phyloP scores from a whole-genome alignment of 2,113 vertebrate genomes.

The Chrysochloris asiatica region DNA sequence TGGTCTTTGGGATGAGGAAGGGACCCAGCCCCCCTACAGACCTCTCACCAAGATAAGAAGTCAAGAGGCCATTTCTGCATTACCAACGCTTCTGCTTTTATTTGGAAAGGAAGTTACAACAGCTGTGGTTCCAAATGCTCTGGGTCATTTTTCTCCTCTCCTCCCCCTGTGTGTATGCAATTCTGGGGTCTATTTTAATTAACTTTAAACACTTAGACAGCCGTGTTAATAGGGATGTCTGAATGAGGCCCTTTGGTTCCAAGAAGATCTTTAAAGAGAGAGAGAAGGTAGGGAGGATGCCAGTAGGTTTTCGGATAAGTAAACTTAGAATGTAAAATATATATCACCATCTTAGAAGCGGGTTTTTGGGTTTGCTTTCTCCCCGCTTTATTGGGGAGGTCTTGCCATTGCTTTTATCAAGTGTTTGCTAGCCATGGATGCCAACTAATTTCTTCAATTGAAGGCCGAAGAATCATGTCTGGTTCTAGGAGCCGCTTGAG shows the following conservation, averaged over 20 bases:
- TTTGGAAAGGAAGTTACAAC: slow-evolving; percentile 70
- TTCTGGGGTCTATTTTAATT: slow-evolving; percentile 60
- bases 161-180: background rate
- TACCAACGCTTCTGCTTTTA: slow-evolving; percentile 63
- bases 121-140: slow-evolving; percentile 12
- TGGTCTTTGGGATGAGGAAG: slow-evolving; percentile 34
- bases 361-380: slow-evolving; percentile 78
- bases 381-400: slow-evolving; percentile 77
- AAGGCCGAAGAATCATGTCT: slow-evolving; percentile 80
- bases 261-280: slow-evolving; percentile 24
- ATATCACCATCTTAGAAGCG: slow-evolving; percentile 72
- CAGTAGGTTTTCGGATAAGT: slow-evolving; percentile 18
- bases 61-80: slow-evolving; percentile 41
- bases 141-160: slow-evolving; percentile 42
- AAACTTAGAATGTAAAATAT: slow-evolving; percentile 63
- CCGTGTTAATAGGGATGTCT: slow-evolving; percentile 52
- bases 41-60: slow-evolving; percentile 47
- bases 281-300: background rate
- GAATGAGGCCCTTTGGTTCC: slow-evolving; percentile 38
- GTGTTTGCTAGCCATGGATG: slow-evolving; percentile 83
- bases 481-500: slow-evolving; percentile 83
- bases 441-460: slow-evolving; percentile 80
- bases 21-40: background rate
- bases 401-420: slow-evolving; percentile 67
- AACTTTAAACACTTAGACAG: slow-evolving; percentile 54